These are phyloP conservation scores for Stictocephala bisonia DNA, from an alignment of 2,888 invertebrate species.

Conservation along the genomic window DNA sequence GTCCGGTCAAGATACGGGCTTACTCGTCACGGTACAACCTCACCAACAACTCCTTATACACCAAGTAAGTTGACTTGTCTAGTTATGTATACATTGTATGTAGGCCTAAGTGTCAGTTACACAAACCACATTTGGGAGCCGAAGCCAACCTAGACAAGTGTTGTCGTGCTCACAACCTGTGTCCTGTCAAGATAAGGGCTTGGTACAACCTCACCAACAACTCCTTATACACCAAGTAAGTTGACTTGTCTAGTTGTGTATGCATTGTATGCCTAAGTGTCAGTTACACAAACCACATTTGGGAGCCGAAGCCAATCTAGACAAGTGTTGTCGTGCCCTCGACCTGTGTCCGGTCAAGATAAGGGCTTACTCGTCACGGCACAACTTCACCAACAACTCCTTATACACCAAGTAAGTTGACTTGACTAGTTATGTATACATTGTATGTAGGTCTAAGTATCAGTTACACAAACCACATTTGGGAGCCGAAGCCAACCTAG, in stretches of 20 bases:
- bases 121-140: too few species aligned
- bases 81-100: too few species aligned
- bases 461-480: too few species aligned
- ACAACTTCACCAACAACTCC: conserved; percentile 86
- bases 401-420: conserved; percentile 82
- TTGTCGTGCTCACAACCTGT: conserved; percentile 91
- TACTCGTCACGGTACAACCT: conserved; percentile 81
- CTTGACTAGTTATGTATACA: too few species aligned
- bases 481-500: conserved; percentile 78
- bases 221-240: conserved; percentile 83
- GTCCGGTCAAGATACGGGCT: conserved; percentile 82
- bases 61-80: conserved; percentile 79
- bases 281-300: too few species aligned
- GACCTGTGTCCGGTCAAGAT: conserved; percentile 90
- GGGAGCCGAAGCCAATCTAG: conserved; percentile 78
- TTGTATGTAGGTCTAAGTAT: too few species aligned
- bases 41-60: conserved; percentile 85
- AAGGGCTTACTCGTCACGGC: conserved; percentile 75
- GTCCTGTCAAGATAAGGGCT: conserved; percentile 82
- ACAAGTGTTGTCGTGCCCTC: conserved; percentile 88
- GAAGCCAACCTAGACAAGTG: conserved; percentile 80
- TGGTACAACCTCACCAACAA: conserved; percentile 88
- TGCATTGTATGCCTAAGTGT: too few species aligned
- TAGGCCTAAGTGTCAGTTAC: too few species aligned
- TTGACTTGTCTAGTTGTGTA: too few species aligned